Conservation (phyloP, 2,888 invertebrate species). For the Nowickia ferox region DNA sequence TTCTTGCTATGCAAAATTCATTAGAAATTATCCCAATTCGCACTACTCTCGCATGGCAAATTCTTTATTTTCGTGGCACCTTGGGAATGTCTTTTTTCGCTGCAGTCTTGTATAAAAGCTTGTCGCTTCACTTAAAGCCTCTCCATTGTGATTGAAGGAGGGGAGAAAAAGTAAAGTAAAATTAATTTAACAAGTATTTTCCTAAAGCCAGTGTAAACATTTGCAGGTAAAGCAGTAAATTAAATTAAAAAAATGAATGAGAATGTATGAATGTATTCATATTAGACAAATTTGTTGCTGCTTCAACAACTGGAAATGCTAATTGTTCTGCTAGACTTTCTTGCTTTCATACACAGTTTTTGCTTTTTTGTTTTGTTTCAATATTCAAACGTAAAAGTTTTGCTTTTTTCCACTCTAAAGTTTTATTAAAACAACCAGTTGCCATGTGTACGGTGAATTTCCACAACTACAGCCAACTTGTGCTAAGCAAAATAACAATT, state of each 20-base stretch:
- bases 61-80: no score
- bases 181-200: no score
- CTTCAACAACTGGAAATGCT: constrained; percentile 43
- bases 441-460: constrained; percentile 32
- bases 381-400: constrained; percentile 24
- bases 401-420: constrained; percentile 39
- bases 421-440: constrained; percentile 61
- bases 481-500: constrained; percentile 41
- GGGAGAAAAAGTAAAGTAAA: no score
- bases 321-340: constrained; percentile 50
- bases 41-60: no score
- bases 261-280: constrained; percentile 41
- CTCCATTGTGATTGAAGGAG: no score
- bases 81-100: no score
- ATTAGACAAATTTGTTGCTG: constrained; percentile 49
- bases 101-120: no score
- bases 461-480: constrained; percentile 26
- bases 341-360: neutral
- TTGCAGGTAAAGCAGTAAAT: no score
- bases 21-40: no score
- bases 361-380: neutral
- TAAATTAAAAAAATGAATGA: constrained; percentile 2
- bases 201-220: no score
- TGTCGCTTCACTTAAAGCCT: no score
- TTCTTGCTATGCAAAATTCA: no score